Percentiles rank a stretch among this genome's conserved stretches.
Conservation (phyloP, 2,888 invertebrate species). For the Pseudococcus longispinus region DNA sequence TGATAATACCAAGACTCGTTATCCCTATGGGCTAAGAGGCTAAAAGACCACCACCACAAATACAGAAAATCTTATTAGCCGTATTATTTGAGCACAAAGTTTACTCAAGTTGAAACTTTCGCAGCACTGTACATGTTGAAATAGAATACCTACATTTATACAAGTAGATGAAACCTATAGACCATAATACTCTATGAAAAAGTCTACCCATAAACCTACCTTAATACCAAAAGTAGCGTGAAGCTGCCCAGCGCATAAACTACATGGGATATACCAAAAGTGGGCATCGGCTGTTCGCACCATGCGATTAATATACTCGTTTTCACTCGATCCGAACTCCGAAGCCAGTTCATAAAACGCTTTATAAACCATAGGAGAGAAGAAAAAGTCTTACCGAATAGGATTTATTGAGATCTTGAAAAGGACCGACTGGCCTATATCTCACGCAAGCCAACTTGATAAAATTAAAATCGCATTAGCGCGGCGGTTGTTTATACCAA, state of each 20-base stretch:
- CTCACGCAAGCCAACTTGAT: constrained; percentile 19
- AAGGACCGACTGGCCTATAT: constrained; percentile 24
- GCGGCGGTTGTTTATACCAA: constrained; percentile 30
- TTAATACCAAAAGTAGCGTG: neutral
- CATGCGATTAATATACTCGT: neutral
- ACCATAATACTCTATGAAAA: neutral
- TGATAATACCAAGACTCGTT: no score
- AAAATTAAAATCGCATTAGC: constrained; percentile 35
- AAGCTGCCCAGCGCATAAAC: neutral
- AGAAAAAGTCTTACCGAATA: neutral
- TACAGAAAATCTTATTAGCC: no score
- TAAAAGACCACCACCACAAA: no score
- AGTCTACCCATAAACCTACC: neutral
- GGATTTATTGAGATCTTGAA: constrained; percentile 11
- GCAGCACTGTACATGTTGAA: no score
- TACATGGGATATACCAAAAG: neutral
- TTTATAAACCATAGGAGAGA: neutral
- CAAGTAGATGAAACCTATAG: no score
- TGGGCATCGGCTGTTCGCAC: neutral
- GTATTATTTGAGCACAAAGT: no score
- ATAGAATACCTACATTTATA: no score
- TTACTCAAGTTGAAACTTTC: no score
- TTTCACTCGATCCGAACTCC: neutral
- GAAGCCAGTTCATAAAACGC: neutral
- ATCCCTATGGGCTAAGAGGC: no score